Conservation (phyloP, 2,797 vertebrate genomes). For the Dryobates pubescens region DNA sequence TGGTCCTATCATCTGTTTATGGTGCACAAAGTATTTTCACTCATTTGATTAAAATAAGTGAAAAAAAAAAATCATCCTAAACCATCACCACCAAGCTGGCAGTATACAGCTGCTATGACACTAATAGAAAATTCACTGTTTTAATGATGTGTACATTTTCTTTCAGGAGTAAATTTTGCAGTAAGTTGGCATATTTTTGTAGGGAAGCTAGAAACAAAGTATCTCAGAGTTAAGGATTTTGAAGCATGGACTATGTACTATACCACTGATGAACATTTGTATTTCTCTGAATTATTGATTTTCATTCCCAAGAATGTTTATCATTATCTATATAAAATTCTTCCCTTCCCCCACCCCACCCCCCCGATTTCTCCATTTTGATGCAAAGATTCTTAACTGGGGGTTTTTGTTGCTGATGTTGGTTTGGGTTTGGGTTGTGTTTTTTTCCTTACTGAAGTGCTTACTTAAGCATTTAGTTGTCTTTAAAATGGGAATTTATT, state of each 20-base stretch:
- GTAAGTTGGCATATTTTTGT: background rate
- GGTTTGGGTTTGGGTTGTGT: too few species aligned
- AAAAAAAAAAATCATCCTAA: too few species aligned
- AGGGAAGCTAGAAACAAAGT: background rate
- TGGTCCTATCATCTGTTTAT: background rate
- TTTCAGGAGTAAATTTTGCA: background rate
- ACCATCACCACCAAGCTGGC: background rate
- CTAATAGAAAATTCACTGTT: background rate
- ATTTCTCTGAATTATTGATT: background rate
- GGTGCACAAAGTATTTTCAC: background rate
- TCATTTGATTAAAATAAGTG: background rate
- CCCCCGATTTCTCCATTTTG: background rate
- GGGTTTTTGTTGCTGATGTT: too few species aligned
- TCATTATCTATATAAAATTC: background rate
- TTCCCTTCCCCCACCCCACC: background rate
- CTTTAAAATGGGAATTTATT: background rate
- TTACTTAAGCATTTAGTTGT: background rate
- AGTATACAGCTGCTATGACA: background rate
- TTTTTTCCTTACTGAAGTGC: background rate
- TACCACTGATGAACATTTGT: background rate
- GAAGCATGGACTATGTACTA: background rate
- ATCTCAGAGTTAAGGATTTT: background rate
- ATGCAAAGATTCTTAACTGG: background rate
- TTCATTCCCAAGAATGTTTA: background rate
- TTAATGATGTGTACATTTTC: background rate